Percentiles rank a stretch among this genome's conserved stretches.
Evolutionary conservation across 2,113 vertebrate species (phyloP).

Genomic region (Dasyurus viverrinus): DNA sequence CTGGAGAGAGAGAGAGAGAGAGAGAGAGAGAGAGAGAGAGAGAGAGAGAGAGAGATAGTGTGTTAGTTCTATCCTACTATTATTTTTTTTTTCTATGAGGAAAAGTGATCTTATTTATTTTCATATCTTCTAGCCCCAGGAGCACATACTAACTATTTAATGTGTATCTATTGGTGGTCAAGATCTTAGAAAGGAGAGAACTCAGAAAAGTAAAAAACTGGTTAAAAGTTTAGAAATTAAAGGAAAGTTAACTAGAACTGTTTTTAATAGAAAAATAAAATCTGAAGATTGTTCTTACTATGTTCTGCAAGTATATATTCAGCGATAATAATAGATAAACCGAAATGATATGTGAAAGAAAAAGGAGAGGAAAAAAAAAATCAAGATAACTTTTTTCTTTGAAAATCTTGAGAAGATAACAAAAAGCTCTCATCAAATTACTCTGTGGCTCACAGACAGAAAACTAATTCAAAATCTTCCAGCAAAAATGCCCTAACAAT

Average conservation of each 20-base stretch:
- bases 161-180: background rate
- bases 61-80: background rate
- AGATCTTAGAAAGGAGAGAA: background rate
- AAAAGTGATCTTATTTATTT: background rate
- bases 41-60: too few species aligned
- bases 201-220: background rate
- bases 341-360: rapidly evolving
- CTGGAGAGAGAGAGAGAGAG: too few species aligned
- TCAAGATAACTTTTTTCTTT: rapidly evolving
- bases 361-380: too few species aligned
- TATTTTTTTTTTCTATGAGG: background rate
- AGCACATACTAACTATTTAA: background rate
- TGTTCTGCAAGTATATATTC: background rate
- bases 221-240: background rate
- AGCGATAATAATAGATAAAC: background rate
- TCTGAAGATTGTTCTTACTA: background rate
- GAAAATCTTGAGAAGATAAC: background rate
- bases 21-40: too few species aligned
- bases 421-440: background rate
- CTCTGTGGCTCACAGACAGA: background rate
- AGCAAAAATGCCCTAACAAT: rapidly evolving
- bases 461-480: background rate
- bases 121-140: background rate
- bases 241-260: background rate
- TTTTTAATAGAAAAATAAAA: background rate